A percentile compares a stretch with the other conserved stretches of the same genome.
phyloP scores from a whole-genome alignment of 1,140 invertebrate genomes.

The Achroia grisella region DNA sequence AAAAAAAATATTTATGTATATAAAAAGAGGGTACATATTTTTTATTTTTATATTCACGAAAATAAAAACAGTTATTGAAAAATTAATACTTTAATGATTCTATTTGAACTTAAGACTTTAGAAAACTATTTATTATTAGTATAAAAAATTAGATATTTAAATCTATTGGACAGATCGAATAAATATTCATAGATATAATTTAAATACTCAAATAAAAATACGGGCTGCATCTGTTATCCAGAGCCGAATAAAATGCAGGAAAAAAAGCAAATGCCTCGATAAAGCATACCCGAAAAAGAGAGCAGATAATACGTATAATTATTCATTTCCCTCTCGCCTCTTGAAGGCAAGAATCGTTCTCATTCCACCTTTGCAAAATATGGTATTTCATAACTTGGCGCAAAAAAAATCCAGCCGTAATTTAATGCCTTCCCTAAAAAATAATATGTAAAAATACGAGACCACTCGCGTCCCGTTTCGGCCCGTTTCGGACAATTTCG shows the following conservation, averaged over 20 bases:
- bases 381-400: constrained; percentile 50
- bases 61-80: too few species aligned
- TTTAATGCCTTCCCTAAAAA: constrained; percentile 47
- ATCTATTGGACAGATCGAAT: too few species aligned
- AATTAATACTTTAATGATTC: too few species aligned
- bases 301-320: constrained; percentile 42
- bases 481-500: constrained; percentile 47
- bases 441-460: constrained; percentile 62
- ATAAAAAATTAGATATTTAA: too few species aligned
- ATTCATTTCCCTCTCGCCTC: constrained; percentile 33
- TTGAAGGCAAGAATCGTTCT: constrained; percentile 37
- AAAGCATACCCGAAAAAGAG: constrained; percentile 10
- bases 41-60: too few species aligned
- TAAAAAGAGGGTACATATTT: too few species aligned
- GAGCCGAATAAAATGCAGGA: not conserved
- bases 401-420: constrained; percentile 51
- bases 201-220: too few species aligned
- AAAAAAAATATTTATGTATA: too few species aligned
- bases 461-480: constrained; percentile 32
- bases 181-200: too few species aligned
- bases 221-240: too few species aligned
- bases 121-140: too few species aligned
- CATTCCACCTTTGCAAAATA: constrained; percentile 52
- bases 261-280: constrained; percentile 16
- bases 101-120: too few species aligned